Percentiles rank a stretch among this genome's conserved stretches.
Conservation (phyloP, 2,113 vertebrate species). For the Platichthys flesus region DNA sequence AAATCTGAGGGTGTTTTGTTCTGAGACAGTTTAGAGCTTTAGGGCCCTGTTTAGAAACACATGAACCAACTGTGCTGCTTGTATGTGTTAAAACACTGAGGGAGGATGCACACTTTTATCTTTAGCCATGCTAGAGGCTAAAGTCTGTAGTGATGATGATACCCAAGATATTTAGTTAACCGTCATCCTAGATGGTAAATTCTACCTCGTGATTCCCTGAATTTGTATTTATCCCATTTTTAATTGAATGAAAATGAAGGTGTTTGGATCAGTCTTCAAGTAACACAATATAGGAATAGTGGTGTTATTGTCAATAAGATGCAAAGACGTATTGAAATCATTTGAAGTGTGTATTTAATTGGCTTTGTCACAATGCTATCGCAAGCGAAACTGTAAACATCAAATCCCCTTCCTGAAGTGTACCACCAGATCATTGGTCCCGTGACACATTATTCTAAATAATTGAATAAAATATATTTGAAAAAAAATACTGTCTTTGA, state of each 20-base stretch:
- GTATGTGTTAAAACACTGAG: no score
- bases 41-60: neutral
- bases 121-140: neutral
- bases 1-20: neutral
- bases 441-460: no score
- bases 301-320: neutral
- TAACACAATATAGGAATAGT: neutral
- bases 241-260: neutral
- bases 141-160: neutral
- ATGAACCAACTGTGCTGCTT: neutral
- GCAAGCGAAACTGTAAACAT: neutral
- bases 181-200: neutral
- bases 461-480: no score
- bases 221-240: neutral
- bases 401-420: neutral
- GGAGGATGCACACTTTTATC: neutral
- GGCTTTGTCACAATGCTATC: neutral
- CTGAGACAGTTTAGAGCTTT: neutral
- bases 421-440: no score
- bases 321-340: neutral
- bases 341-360: no score
- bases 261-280: neutral
- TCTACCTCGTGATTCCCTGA: neutral
- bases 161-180: neutral
- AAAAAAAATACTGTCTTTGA: neutral